Conservation (phyloP, 1,140 invertebrate genomes). For the Rhyzopertha dominica region DNA sequence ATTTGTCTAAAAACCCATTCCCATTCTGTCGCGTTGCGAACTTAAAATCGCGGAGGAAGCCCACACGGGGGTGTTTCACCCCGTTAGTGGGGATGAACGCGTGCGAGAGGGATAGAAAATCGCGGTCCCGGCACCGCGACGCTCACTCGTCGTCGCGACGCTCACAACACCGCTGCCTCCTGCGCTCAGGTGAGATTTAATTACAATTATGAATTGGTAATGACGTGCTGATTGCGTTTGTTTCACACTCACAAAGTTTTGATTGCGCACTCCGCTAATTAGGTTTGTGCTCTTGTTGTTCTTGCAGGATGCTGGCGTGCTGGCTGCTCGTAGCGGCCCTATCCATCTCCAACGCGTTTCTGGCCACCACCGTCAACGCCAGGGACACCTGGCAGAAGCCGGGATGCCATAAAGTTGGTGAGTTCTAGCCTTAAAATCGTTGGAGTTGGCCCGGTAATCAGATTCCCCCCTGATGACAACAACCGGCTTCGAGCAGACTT, state of each 20-base stretch:
- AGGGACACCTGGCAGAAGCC: constrained; percentile 52
- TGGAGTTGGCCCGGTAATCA: not conserved
- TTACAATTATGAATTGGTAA: not conserved
- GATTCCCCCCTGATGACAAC: no score
- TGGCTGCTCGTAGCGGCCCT: constrained; percentile 38
- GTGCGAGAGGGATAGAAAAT: constrained; percentile 5
- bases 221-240: not conserved
- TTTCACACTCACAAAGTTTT: not conserved
- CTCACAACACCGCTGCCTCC: not conserved
- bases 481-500: no score
- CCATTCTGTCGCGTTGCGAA: no score
- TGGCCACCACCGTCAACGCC: constrained; percentile 23
- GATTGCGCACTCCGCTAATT: not conserved
- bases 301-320: constrained; percentile 41
- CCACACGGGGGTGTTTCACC: constrained; percentile 2
- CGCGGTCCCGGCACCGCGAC: not conserved
- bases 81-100: constrained; percentile 9
- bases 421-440: constrained; percentile 32
- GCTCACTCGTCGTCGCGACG: constrained; percentile 9
- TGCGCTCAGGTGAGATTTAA: constrained; percentile 4
- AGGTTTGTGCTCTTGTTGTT: constrained; percentile 1
- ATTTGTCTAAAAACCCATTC: no score
- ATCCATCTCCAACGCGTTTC: constrained; percentile 32
- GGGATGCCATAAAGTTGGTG: constrained; percentile 60
- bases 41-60: no score